These are phyloP conservation scores for Oxyruncus cristatus DNA, from an alignment of 2,113 vertebrate genomes.

Conservation along the genomic window DNA sequence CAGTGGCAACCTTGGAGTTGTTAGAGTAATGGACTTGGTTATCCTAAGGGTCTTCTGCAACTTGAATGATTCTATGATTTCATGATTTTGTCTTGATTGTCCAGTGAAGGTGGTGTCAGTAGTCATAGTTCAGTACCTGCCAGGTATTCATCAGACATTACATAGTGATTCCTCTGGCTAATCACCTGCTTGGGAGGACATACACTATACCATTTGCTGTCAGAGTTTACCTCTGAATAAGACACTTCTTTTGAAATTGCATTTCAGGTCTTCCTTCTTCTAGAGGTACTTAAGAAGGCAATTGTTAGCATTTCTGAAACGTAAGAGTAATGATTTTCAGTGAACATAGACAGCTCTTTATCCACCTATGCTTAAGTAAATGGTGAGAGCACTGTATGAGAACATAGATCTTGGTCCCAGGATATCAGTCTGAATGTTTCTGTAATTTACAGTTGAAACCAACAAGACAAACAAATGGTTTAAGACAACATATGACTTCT, in stretches of 20 bases:
- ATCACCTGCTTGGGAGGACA: neutral
- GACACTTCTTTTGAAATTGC: neutral
- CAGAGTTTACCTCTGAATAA: neutral
- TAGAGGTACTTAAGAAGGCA: neutral
- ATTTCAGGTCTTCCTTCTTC: neutral
- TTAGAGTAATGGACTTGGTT: neutral
- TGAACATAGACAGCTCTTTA: neutral
- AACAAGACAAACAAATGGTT: neutral
- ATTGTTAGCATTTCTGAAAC: neutral
- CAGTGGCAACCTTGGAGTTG: neutral
- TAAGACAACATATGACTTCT: neutral
- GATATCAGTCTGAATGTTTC: neutral
- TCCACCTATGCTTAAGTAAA: neutral
- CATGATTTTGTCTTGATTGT: neutral
- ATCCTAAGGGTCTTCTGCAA: neutral
- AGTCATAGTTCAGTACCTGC: neutral
- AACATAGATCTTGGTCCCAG: neutral
- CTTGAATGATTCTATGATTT: neutral
- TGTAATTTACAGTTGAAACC: neutral
- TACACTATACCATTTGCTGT: neutral
- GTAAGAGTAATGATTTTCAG: neutral
- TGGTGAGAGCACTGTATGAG: neutral
- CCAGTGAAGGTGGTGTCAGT: neutral
- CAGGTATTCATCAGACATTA: neutral
- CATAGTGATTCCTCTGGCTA: neutral